Conservation (phyloP, 2,888 invertebrate species). For the Amphimallon solstitiale region DNA sequence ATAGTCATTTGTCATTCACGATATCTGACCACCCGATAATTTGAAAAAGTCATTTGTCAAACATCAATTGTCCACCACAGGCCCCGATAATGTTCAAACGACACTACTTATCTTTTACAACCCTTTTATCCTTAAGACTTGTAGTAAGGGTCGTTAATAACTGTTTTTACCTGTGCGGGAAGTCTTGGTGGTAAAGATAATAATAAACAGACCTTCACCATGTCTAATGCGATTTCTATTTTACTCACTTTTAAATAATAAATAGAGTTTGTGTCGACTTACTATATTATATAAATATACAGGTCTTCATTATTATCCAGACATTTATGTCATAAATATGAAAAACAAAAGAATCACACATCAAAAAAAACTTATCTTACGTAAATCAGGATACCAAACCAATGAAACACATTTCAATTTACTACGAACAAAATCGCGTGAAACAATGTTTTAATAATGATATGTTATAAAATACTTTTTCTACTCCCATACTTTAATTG, state of each 20-base stretch:
- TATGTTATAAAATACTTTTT: too few relatives aligned
- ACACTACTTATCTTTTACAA: slow-evolving; percentile 5
- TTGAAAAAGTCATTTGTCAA: slow-evolving; percentile 63
- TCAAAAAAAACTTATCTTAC: too few relatives aligned
- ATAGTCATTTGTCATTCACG: slow-evolving; percentile 63
- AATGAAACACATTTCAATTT: too few relatives aligned
- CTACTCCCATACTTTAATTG: too few relatives aligned
- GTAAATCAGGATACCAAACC: too few relatives aligned
- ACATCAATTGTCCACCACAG: slow-evolving; percentile 56
- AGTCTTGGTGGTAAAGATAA: slow-evolving; percentile 5
- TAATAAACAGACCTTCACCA: slow-evolving; percentile 8
- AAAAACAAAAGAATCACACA: too few relatives aligned
- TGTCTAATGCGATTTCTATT: not conserved
- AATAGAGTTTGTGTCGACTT: not conserved
- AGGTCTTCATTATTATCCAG: too few relatives aligned
- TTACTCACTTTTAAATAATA: not conserved
- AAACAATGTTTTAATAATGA: too few relatives aligned
- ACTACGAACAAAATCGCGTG: too few relatives aligned
- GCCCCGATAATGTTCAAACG: slow-evolving; percentile 22
- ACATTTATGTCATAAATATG: too few relatives aligned
- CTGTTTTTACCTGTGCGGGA: slow-evolving; percentile 12
- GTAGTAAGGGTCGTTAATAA: slow-evolving; percentile 1
- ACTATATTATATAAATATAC: too few relatives aligned
- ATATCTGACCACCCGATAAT: slow-evolving; percentile 60
- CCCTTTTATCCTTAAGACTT: slow-evolving; percentile 19